Base-by-base conservation (phyloP, 2,888 invertebrate species). In the Chaetogeoica ovagalla region DNA sequence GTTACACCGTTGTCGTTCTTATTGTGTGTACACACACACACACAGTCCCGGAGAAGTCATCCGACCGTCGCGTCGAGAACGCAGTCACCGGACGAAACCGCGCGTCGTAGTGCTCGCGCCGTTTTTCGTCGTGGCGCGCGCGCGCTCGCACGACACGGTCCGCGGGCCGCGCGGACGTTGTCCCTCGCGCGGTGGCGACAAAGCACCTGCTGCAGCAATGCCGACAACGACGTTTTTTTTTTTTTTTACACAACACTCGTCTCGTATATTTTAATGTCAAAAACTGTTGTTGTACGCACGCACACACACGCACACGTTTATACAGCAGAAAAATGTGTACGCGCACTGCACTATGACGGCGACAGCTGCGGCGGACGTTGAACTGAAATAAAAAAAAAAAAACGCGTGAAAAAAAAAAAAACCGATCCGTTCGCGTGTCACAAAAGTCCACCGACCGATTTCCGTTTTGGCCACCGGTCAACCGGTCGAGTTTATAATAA, bases 61-160 rank as follows among this genome's bases (percentile, higher is more conserved):
- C 55, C 30, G 62, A 43, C 72, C 72, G 72, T 43, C 60, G 72
- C 72, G 30, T 4, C 30, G 4, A 48, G 3, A 48, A 55, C 55
- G 74, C 63, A n/a, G 74, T 65, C 55, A 15, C n/a, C 55, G 55
- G 55, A 55, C 55, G 55, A 55, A 55, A 55, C 55, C 55, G 48
- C 48, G 48, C 6, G 1, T 0, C 43, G 43, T 30, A 30, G 2
- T 2, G 30, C 4, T 1, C 30, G 30, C 30, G 30, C 30, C 30
- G 30, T 30, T 30, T 30, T 30, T 30, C 30, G 30, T 30, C 30
- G 43, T 48, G 48, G 72, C 60, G 70, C n/a, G 55, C 55, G 43
- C 74, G 74, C 57, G 57, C 57, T 57, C 74, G 65, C 70, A 55
- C 62, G 70, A 60, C 70, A 79, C 70, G 62, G 70, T 70, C 77